Percentiles rank a stretch among this genome's conserved stretches.
These are phyloP conservation scores for Oryzaephilus surinamensis DNA, from an alignment of 1,140 invertebrate genomes.

Conservation along the genomic window DNA sequence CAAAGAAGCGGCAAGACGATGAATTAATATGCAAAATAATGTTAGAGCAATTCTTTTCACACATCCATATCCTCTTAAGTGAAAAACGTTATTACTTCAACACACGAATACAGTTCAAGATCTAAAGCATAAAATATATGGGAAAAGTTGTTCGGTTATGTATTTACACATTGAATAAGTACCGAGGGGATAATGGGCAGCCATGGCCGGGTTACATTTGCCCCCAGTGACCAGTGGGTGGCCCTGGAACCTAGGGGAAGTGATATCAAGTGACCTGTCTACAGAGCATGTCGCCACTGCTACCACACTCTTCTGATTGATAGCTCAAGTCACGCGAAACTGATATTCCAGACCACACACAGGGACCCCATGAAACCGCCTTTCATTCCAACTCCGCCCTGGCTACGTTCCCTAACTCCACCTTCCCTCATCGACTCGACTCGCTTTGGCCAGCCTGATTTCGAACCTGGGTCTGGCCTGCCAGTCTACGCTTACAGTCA, in stretches of 20 bases:
- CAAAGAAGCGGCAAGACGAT: no score
- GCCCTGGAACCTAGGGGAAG: constrained; percentile 22
- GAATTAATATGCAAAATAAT: no score
- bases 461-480: no score
- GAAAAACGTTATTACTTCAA: no score
- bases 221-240: constrained; percentile 29
- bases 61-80: no score
- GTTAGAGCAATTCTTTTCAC: no score
- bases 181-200: constrained; percentile 23
- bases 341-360: constrained; percentile 33
- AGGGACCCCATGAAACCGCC: constrained; percentile 16
- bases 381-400: constrained; percentile 8
- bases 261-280: constrained; percentile 36
- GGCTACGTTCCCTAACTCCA: constrained; percentile 9
- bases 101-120: no score
- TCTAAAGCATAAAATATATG: no score
- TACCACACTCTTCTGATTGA: constrained; percentile 35
- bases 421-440: no score
- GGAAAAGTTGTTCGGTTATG: no score
- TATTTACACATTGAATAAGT: no score
- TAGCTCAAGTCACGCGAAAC: constrained; percentile 34
- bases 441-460: no score
- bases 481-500: constrained; percentile 4
- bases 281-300: constrained; percentile 37
- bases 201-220: constrained; percentile 24